Conservation (phyloP, 2,113 vertebrate species). For the Pterophyllum scalare region DNA sequence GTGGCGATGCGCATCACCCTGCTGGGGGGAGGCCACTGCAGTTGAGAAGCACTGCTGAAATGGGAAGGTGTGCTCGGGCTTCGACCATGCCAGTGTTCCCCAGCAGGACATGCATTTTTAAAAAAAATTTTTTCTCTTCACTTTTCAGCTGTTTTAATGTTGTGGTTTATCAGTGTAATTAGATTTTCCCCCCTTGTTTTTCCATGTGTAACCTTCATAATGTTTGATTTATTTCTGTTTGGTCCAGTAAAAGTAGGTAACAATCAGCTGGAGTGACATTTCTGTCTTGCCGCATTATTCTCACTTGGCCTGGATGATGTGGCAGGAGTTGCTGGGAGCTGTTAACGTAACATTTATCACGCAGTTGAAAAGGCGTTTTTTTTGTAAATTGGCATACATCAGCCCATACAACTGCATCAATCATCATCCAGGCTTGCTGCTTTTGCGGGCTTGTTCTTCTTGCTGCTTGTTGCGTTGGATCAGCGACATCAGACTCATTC, state of each 20-base stretch:
- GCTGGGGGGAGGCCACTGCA: no score
- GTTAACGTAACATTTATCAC: background rate
- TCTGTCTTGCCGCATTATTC: background rate
- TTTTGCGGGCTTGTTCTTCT: background rate
- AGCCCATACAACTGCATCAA: background rate
- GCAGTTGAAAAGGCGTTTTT: background rate
- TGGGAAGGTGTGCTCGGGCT: no score
- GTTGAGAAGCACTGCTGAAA: no score
- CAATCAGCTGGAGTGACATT: background rate
- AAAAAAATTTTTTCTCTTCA: background rate
- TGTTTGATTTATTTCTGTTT: background rate
- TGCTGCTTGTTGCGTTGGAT: no score
- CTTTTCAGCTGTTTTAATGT: background rate
- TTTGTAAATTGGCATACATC: background rate
- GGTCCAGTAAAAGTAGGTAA: background rate
- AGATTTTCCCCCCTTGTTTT: background rate
- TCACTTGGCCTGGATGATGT: background rate
- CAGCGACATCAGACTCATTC: background rate
- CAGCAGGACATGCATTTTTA: accelerated
- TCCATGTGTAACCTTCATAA: background rate
- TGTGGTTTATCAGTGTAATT: background rate
- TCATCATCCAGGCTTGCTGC: background rate
- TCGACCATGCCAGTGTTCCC: no score
- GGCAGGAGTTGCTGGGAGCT: background rate
- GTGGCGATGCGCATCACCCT: no score